Conservation (phyloP, 2,113 vertebrate genomes). For the Oophaga pumilio region DNA sequence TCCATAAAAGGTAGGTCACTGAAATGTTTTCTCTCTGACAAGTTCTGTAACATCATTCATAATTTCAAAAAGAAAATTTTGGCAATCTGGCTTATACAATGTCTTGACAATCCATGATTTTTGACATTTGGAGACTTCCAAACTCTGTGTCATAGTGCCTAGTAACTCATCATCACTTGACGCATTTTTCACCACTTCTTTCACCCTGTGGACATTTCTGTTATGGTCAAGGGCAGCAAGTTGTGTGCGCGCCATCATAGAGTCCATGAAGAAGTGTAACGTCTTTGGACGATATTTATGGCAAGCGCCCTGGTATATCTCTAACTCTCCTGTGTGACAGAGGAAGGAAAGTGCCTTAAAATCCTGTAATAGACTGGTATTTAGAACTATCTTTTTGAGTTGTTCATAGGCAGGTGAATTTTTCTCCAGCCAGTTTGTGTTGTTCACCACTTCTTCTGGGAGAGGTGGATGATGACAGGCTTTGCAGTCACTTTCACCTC, state of each 20-base stretch:
- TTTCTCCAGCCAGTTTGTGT: background rate
- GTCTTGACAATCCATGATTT: background rate
- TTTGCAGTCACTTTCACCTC: background rate
- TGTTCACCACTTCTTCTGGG: background rate
- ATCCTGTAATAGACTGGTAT: background rate
- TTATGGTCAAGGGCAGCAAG: background rate
- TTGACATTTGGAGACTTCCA: background rate
- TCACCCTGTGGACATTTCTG: background rate
- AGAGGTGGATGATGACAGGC: slow-evolving; percentile 4
- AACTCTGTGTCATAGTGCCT: background rate
- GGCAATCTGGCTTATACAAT: background rate
- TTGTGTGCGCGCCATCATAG: background rate
- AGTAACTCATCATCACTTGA: background rate
- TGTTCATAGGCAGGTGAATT: background rate
- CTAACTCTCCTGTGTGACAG: background rate
- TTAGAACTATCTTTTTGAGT: background rate
- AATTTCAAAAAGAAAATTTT: slow-evolving; percentile 6
- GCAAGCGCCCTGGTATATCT: background rate
- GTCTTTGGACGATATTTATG: background rate
- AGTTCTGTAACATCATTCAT: background rate
- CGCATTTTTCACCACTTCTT: background rate
- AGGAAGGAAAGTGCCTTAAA: background rate
- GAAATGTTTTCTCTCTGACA: background rate
- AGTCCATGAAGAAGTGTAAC: background rate
- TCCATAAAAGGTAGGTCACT: background rate